These are phyloP conservation scores for Drosophila pseudoananassae DNA, from an alignment of 1,140 invertebrate species.

Conservation along the genomic window DNA sequence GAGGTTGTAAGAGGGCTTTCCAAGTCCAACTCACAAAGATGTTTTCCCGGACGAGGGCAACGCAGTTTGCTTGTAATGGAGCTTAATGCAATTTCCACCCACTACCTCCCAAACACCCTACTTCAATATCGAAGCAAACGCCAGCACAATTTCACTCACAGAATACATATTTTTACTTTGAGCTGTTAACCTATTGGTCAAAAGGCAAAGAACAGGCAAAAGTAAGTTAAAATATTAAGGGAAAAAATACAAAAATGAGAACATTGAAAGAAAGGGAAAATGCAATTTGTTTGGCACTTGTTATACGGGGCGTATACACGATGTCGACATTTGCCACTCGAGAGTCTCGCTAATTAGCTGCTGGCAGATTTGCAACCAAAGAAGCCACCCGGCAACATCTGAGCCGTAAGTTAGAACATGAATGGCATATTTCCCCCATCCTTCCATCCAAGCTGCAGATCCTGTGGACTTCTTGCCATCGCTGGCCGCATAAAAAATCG, in stretches of 20 bases:
- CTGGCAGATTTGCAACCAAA: conserved; percentile 65
- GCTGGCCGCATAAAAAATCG: conserved; percentile 75
- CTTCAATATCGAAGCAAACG: conserved; percentile 16
- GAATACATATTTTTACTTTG: conserved; percentile 61
- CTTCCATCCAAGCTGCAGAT: not conserved
- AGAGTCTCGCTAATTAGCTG: conserved; percentile 69
- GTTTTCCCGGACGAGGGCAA: conserved; percentile 19
- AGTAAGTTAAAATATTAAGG: not conserved
- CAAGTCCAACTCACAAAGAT: conserved; percentile 24
- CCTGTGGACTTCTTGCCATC: conserved; percentile 1
- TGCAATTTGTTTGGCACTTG: conserved; percentile 69
- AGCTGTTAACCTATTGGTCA: conserved; percentile 11
- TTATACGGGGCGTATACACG: conserved; percentile 68
- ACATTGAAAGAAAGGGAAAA: conserved; percentile 14
- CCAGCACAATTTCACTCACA: conserved; percentile 53
- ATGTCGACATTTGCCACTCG: conserved; percentile 76
- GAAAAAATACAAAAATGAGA: conserved; percentile 6
- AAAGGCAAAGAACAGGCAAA: conserved; percentile 11
- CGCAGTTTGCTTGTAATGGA: conserved; percentile 64
- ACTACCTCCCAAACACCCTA: not conserved
- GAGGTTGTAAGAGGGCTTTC: conserved; percentile 28
- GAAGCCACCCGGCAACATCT: conserved; percentile 23
- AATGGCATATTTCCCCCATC: conserved; percentile 54
- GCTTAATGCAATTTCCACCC: conserved; percentile 70
- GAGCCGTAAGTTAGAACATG: conserved; percentile 31